Conservation (phyloP, 2,797 vertebrate genomes). For the Antennarius maculatus region DNA sequence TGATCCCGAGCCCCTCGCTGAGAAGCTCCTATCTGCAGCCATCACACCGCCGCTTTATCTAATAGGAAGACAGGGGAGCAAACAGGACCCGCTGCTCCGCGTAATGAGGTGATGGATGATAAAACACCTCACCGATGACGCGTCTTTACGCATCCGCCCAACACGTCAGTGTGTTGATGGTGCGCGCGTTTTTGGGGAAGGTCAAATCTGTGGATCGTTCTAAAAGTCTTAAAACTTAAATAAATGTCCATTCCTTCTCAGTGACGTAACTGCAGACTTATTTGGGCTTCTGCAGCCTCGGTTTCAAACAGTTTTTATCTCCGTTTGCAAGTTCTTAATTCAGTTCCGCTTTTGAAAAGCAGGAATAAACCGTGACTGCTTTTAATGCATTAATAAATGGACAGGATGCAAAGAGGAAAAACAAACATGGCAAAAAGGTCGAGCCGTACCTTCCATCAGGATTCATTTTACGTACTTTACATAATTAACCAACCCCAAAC, state of each 20-base stretch:
- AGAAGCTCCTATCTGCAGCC: conserved; percentile 56
- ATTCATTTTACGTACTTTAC: conserved; percentile 64
- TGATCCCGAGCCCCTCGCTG: conserved; percentile 59
- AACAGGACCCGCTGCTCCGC: conserved; percentile 55
- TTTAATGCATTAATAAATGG: too few relatives aligned
- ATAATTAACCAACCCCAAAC: conserved; percentile 74
- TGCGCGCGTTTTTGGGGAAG: conserved; percentile 20
- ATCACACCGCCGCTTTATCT: conserved; percentile 48
- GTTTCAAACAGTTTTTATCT: too few relatives aligned
- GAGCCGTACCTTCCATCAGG: conserved; percentile 58
- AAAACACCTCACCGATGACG: conserved; percentile 45
- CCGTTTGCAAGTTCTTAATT: too few relatives aligned
- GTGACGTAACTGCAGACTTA: too few relatives aligned
- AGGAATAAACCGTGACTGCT: too few relatives aligned
- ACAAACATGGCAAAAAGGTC: conserved; percentile 38
- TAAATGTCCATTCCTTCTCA: conserved; percentile 2
- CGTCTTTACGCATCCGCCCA: conserved; percentile 28
- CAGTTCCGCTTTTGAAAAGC: too few relatives aligned
- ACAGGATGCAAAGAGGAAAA: too few relatives aligned
- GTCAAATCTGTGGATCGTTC: conserved; percentile 42
- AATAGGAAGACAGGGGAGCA: conserved; percentile 50
- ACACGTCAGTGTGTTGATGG: conserved; percentile 18
- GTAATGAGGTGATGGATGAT: conserved; percentile 66
- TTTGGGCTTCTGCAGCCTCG: too few relatives aligned
- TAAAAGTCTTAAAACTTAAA: neutral